Base-by-base conservation (phyloP, 2,113 vertebrate genomes). In the Microcebus griseorufus region DNA sequence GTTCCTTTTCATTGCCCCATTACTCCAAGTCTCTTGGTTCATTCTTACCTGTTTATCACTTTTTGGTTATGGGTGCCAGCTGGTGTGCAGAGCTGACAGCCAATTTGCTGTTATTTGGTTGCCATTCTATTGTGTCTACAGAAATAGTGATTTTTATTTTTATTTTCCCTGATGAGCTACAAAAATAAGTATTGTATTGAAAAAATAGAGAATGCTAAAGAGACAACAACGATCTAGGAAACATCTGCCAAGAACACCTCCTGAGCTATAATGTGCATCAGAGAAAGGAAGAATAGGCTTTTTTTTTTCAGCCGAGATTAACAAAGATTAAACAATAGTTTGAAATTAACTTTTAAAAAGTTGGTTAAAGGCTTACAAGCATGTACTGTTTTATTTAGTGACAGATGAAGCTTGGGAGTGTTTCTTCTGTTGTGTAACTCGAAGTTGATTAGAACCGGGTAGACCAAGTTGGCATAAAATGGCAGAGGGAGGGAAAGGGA, bases 371-470 rank as follows among this genome's bases (percentile, higher is more conserved):
- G 34, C 48, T 75, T 88, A 94, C 42, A 88, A 76, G 45, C 29
- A 37, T 53, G 2, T 78, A 67, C 29, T 89, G 67, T 96, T 98
- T 98, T 97, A 97, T 98, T 95, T 90, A 95, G 90, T 97, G 94
- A 95, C 95, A 96, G 97, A 82, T 96, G 90, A 98, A 96, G 93
- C 93, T 90, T 65, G 39, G 95, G 97, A 97, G 51, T 82, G 70
- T 98, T 98, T 97, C 25, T 98, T 96, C 94, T 98, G 60, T 97
- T 98, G 39, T 98, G n/a, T 97, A 96, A 98, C 93, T 95, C 95
- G 97, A 82, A 88, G 78, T 88, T 94, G 78, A 93, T 97, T 96
- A 97, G 86, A 94, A 67, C 65, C 93, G 18, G 17, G 80, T 10
- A 55, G 32, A 67, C 14, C 45, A 87, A 37, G 72, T 45, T 60